Evolutionary conservation across 2,888 invertebrate species (phyloP).

Genomic region (Ellobium chinense): DNA sequence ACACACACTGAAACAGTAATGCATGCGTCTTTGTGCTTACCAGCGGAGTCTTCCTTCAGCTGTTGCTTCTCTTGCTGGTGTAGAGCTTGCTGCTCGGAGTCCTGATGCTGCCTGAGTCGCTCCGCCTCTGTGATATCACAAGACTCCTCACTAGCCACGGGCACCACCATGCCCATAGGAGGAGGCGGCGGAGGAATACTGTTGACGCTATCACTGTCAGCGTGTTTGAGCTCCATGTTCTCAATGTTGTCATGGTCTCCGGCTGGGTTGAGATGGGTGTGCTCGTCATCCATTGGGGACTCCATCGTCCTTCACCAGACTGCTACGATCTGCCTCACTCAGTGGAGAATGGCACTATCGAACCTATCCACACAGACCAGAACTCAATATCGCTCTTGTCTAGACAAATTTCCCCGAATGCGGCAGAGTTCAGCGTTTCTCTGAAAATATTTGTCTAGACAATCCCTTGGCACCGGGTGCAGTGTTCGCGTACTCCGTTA

Average conservation of each 20-base stretch:
- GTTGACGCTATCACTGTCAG: constrained; percentile 43
- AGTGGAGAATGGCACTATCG: too few relatives aligned
- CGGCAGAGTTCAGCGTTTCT: too few relatives aligned
- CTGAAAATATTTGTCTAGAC: too few relatives aligned
- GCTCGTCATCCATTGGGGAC: neutral
- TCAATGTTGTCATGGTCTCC: constrained; percentile 8
- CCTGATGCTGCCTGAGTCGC: constrained; percentile 10
- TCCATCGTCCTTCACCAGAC: too few relatives aligned
- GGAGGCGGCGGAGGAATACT: constrained; percentile 15
- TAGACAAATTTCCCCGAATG: too few relatives aligned
- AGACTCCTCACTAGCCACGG: constrained; percentile 44
- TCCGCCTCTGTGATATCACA: constrained; percentile 39
- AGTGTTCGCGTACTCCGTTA: too few relatives aligned
- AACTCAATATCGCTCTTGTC: too few relatives aligned
- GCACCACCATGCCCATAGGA: constrained; percentile 17
- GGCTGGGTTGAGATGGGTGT: neutral
- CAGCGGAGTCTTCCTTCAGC: neutral
- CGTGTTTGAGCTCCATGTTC: constrained; percentile 29
- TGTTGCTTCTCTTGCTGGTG: constrained; percentile 17
- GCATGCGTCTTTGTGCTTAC: too few relatives aligned
- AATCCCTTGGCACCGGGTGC: too few relatives aligned
- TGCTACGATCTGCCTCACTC: too few relatives aligned
- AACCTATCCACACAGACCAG: too few relatives aligned
- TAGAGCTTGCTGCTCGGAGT: neutral
- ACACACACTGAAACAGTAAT: too few relatives aligned